phyloP scores from a whole-genome alignment of 1,140 invertebrate genomes.

The Aradophagus sp. region DNA sequence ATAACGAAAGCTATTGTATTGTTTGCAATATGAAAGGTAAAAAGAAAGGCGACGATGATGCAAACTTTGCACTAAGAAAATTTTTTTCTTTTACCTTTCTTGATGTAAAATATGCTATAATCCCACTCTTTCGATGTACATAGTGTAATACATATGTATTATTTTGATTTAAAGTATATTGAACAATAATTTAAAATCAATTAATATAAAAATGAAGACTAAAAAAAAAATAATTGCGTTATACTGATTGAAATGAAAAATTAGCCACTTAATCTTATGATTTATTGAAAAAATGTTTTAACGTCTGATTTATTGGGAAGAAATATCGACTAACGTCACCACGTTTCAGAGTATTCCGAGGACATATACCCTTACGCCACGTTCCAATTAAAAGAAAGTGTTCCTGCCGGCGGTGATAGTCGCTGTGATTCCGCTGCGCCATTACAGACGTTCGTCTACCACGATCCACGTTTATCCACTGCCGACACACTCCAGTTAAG shows the following conservation, averaged over 20 bases:
- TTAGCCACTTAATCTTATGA: not conserved
- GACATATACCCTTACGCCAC: constrained; percentile 94
- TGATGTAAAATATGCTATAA: too few relatives aligned
- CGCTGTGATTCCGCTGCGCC: constrained; percentile 92
- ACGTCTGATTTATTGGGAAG: not conserved
- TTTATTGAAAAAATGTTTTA: constrained; percentile 6
- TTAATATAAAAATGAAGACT: too few relatives aligned
- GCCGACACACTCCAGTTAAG: constrained; percentile 77
- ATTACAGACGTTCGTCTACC: constrained; percentile 91
- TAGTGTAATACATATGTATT: too few relatives aligned
- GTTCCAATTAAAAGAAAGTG: constrained; percentile 85
- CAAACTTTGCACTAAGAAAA: too few relatives aligned
- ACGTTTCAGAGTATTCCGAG: constrained; percentile 87
- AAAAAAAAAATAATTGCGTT: too few relatives aligned
- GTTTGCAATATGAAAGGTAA: too few relatives aligned
- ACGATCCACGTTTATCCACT: constrained; percentile 79
- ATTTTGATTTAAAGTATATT: too few relatives aligned
- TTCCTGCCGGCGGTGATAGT: constrained; percentile 89
- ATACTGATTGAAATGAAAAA: not conserved
- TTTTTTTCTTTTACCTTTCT: too few relatives aligned
- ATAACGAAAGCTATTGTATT: too few relatives aligned
- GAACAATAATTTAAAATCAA: too few relatives aligned
- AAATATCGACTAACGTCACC: constrained; percentile 23
- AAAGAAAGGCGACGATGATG: too few relatives aligned
- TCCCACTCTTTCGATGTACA: too few relatives aligned